phyloP scores from a whole-genome alignment of 64 coral and sea anemone genomes.

The Dendrophyllia cribrosa region DNA sequence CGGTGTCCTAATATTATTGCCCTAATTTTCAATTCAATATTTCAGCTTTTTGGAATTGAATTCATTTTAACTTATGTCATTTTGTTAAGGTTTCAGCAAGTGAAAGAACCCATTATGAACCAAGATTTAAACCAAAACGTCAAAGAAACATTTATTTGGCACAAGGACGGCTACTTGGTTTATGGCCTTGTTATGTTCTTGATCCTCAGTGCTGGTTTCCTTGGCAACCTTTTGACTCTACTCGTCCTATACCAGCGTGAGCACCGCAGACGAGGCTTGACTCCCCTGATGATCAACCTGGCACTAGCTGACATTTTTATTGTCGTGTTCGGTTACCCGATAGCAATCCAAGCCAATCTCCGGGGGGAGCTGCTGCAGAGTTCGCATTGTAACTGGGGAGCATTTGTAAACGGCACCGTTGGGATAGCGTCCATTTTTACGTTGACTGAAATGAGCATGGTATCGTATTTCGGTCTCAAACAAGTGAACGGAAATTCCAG shows the following conservation, averaged over 20 bases:
- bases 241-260: slow-evolving; percentile 24
- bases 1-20: too few relatives aligned
- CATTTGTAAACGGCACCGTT: slow-evolving; percentile 65
- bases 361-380: not conserved
- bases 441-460: slow-evolving; percentile 48
- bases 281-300: slow-evolving; percentile 72
- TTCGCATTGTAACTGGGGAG: slow-evolving; percentile 58
- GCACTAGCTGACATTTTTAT: slow-evolving; percentile 68
- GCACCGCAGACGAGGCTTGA: slow-evolving; percentile 53
- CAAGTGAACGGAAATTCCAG: not conserved
- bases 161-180: not conserved
- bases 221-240: slow-evolving; percentile 65
- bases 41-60: too few relatives aligned
- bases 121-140: not conserved
- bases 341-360: slow-evolving; percentile 56
- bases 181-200: slow-evolving; percentile 68
- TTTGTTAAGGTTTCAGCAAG: not conserved
- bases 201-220: slow-evolving; percentile 51
- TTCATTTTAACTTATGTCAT: too few relatives aligned
- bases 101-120: not conserved
- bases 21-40: too few relatives aligned
- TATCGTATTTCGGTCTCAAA: slow-evolving; percentile 19
- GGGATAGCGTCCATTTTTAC: slow-evolving; percentile 73
- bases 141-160: not conserved
- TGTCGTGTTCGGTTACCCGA: slow-evolving; percentile 70